Percentiles rank a stretch among this genome's conserved stretches.
Evolutionary conservation across 2,888 invertebrate genomes (phyloP).

Genomic region (Aricia artaxerxes): DNA sequence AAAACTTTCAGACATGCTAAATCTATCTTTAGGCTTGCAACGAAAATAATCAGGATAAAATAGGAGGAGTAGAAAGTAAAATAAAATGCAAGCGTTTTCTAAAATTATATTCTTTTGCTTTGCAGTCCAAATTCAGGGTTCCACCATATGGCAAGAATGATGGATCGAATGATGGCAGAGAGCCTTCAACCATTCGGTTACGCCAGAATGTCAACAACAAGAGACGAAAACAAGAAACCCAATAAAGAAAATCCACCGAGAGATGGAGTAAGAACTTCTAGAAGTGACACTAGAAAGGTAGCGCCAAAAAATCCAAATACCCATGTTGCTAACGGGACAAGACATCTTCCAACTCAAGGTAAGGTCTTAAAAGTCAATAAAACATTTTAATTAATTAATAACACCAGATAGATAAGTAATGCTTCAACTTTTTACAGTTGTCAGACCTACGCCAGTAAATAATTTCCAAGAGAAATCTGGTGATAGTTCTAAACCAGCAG

Average conservation of each 20-base stretch:
- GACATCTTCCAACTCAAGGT: constrained; percentile 74
- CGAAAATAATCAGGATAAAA: neutral
- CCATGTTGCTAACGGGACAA: constrained; percentile 61
- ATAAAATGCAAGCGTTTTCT: neutral
- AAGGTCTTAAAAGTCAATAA: constrained; percentile 12
- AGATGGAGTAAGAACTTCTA: constrained; percentile 60
- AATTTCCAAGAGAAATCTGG: constrained; percentile 53
- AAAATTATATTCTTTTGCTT: neutral
- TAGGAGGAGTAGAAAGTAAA: neutral
- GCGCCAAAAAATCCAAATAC: constrained; percentile 53
- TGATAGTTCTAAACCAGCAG: constrained; percentile 60
- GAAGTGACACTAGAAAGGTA: constrained; percentile 56
- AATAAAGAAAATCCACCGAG: constrained; percentile 52
- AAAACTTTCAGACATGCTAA: too few species aligned
- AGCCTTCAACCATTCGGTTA: constrained; percentile 84
- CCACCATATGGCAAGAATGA: constrained; percentile 87
- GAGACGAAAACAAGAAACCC: constrained; percentile 52
- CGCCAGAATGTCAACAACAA: constrained; percentile 82
- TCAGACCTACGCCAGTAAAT: constrained; percentile 62
- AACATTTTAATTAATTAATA: too few species aligned
- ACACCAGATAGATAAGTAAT: neutral
- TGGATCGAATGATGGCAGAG: constrained; percentile 86
- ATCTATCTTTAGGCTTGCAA: neutral
- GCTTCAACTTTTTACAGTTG: constrained; percentile 53
- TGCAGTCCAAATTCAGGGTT: constrained; percentile 80